Conservation (phyloP, 2,797 vertebrate species). For the Gallinago solitaria region DNA sequence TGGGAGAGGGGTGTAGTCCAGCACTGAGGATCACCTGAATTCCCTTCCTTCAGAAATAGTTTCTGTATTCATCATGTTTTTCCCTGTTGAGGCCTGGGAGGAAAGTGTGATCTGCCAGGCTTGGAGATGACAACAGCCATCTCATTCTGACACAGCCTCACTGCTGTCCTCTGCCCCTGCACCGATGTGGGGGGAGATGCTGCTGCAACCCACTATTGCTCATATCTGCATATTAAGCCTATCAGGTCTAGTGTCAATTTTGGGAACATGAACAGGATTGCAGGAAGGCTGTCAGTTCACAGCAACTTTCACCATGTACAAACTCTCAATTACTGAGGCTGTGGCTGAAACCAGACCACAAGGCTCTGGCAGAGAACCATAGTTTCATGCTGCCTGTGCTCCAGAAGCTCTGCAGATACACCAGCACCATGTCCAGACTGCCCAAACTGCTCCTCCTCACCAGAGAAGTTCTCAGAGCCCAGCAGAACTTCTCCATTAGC, state of each 20-base stretch:
- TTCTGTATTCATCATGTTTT: background rate
- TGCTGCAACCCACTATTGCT: background rate
- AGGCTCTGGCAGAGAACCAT: background rate
- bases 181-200: accelerated
- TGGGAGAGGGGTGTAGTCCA: background rate
- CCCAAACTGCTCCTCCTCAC: background rate
- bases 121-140: background rate
- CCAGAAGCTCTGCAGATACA: background rate
- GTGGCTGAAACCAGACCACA: background rate
- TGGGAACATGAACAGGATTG: background rate
- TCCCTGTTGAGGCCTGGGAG: background rate
- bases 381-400: background rate
- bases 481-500: background rate
- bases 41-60: background rate
- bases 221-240: background rate
- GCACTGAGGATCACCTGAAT: background rate
- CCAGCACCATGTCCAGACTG: background rate
- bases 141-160: background rate
- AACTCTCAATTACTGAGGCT: background rate
- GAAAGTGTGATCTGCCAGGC: background rate
- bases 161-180: background rate
- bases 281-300: background rate
- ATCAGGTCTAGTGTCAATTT: background rate
- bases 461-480: background rate
- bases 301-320: background rate